These are phyloP conservation scores for Gavia stellata DNA, from an alignment of 2,113 vertebrate species.

Conservation along the genomic window DNA sequence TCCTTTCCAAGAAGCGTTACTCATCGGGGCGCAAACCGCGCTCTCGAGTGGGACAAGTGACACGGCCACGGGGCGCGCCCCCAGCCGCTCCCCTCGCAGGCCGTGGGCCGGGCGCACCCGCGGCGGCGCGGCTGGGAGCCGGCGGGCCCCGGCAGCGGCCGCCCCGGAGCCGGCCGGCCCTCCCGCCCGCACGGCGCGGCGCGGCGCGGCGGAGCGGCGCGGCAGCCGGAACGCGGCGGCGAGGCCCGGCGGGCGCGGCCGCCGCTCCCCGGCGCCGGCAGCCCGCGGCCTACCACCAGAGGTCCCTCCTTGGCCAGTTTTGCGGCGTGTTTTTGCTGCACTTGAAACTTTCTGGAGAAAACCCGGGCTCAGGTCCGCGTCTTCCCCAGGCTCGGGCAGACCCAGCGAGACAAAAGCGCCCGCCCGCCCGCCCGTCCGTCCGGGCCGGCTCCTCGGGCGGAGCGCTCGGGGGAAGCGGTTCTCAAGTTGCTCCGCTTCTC, in stretches of 20 bases:
- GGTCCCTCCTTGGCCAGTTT: slow-evolving; percentile 46
- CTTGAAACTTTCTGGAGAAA: slow-evolving; percentile 45
- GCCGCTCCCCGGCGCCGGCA: not conserved
- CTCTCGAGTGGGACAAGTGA: not conserved
- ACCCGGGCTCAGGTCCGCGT: not conserved
- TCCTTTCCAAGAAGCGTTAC: not conserved
- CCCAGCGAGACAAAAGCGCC: not conserved
- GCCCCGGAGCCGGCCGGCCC: not conserved
- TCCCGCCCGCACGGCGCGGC: not conserved
- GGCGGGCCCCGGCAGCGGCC: not conserved
- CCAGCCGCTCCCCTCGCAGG: not conserved
- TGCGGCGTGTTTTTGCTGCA: slow-evolving; percentile 10
- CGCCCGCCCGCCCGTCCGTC: not conserved
- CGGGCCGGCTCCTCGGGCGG: not conserved
- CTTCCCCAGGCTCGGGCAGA: not conserved
- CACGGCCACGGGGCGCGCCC: not conserved
- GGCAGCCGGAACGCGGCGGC: not conserved
- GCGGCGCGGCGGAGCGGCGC: not conserved
- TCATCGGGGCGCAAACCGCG: not conserved
- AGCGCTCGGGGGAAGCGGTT: not conserved
- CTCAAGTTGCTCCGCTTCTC: not conserved
- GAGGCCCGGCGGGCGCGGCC: not conserved
- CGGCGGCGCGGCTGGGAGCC: not conserved
- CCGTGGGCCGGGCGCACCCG: not conserved
- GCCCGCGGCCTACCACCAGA: slow-evolving; percentile 6